A percentile compares a stretch with the other conserved stretches of the same genome.
These are phyloP conservation scores for Porites divaricata DNA, from an alignment of 92 coral and sea anemone species.

Conservation along the genomic window DNA sequence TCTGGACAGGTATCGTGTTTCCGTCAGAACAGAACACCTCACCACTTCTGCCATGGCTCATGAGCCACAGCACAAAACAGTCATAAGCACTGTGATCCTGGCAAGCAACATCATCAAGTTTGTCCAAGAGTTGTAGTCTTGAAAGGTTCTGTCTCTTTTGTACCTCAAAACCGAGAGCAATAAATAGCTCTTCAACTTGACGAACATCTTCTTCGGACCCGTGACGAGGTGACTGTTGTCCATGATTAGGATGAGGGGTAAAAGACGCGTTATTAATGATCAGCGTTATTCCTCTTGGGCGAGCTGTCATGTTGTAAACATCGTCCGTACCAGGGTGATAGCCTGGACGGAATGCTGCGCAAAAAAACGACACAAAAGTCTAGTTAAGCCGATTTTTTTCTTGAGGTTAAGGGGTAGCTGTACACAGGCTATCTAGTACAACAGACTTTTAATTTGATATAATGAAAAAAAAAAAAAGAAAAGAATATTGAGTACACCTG, in stretches of 20 bases:
- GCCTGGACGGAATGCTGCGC: not conserved
- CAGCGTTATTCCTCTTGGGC: conserved; percentile 77
- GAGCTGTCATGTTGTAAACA: conserved; percentile 64
- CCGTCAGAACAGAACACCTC: conserved; percentile 66
- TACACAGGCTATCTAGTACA: no score
- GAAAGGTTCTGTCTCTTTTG: conserved; percentile 2
- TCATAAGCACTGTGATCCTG: conserved; percentile 63
- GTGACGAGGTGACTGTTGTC: not conserved
- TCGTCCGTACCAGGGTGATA: conserved; percentile 4
- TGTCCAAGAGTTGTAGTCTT: conserved; percentile 21
- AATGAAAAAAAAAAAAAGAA: no score
- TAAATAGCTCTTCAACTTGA: conserved; percentile 49
- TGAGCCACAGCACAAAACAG: conserved; percentile 70
- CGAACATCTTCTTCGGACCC: conserved; percentile 75
- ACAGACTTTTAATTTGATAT: no score
- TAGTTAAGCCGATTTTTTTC: no score
- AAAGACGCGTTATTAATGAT: conserved; percentile 61
- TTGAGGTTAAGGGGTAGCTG: no score
- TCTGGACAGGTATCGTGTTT: conserved; percentile 2
- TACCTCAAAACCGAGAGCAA: conserved; percentile 51
- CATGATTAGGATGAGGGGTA: no score
- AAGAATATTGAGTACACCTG: no score
- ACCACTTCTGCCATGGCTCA: conserved; percentile 80
- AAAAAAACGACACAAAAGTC: not conserved
- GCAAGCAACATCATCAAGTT: not conserved